Evolutionary conservation across 1,140 invertebrate genomes (phyloP).

Genomic region (Drosophila bocqueti): DNA sequence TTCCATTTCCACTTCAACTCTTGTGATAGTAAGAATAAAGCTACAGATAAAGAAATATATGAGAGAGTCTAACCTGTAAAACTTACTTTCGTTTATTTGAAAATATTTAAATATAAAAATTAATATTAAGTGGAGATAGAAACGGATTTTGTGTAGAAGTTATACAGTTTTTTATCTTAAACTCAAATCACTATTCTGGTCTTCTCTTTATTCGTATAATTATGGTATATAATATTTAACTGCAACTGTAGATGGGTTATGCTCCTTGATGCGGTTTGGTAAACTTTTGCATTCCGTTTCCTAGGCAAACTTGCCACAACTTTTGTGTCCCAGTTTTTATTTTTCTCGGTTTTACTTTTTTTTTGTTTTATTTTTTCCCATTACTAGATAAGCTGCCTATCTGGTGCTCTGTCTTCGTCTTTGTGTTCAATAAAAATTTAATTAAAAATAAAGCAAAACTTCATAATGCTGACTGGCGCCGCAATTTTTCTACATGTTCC

Average conservation of each 20-base stretch:
- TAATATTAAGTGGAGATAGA: background rate
- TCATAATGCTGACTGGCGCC: constrained; percentile 16
- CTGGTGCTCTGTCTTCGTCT: background rate
- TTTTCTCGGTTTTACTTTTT: constrained; percentile 8
- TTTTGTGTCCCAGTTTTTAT: constrained; percentile 47
- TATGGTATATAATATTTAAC: background rate
- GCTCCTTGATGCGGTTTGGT: background rate
- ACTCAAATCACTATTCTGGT: background rate
- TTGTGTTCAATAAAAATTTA: constrained; percentile 48
- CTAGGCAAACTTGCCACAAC: constrained; percentile 61
- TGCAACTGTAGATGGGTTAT: constrained; percentile 3
- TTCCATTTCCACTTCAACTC: constrained; percentile 61
- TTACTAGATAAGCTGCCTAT: constrained; percentile 2
- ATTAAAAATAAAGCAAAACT: constrained; percentile 49
- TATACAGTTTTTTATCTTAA: too few relatives aligned
- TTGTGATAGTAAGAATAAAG: background rate
- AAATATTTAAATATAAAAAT: background rate
- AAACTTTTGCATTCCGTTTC: constrained; percentile 72
- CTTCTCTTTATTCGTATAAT: background rate
- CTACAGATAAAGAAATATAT: background rate
- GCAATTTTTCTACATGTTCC: background rate
- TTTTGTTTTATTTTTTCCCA: constrained; percentile 2
- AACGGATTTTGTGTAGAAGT: background rate
- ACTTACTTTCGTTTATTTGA: background rate
- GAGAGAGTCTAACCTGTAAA: background rate